phyloP scores from a whole-genome alignment of 2,888 invertebrate genomes.

The Lochmaea crataegi region DNA sequence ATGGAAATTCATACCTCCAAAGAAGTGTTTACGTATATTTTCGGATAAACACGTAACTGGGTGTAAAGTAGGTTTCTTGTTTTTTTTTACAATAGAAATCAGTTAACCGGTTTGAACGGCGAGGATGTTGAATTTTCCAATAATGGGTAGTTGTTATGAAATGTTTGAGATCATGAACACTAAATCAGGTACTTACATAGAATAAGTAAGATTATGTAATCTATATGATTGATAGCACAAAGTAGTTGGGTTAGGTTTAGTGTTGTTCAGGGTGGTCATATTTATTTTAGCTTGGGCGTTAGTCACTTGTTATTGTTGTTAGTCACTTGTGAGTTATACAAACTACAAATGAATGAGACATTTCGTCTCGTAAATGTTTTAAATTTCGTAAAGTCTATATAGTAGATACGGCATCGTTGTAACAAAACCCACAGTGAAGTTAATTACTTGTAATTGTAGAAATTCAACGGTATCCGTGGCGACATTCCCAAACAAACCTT shows the following conservation, averaged over 20 bases:
- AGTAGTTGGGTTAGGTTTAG: too few species aligned
- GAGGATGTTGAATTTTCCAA: background rate
- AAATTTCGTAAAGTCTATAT: background rate
- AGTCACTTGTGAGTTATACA: background rate
- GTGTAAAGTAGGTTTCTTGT: slow-evolving; percentile 2
- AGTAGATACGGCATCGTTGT: background rate
- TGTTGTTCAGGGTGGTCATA: too few species aligned
- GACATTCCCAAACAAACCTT: too few species aligned
- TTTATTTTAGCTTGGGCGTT: too few species aligned
- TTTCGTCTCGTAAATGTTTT: background rate
- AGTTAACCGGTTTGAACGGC: background rate
- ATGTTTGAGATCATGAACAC: too few species aligned
- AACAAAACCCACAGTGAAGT: background rate
- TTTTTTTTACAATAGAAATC: background rate
- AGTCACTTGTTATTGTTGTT: too few species aligned
- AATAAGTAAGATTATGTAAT: too few species aligned
- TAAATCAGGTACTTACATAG: too few species aligned
- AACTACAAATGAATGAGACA: background rate
- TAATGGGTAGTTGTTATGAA: background rate
- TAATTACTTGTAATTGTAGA: slow-evolving; percentile 3
- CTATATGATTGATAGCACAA: too few species aligned
- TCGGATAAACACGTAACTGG: slow-evolving; percentile 2
- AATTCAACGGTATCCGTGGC: too few species aligned
- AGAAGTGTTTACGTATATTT: slow-evolving; percentile 11
- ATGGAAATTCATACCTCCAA: slow-evolving; percentile 4